These are phyloP conservation scores for Drosophila lutescens DNA, from an alignment of 2,888 invertebrate species.

Conservation along the genomic window DNA sequence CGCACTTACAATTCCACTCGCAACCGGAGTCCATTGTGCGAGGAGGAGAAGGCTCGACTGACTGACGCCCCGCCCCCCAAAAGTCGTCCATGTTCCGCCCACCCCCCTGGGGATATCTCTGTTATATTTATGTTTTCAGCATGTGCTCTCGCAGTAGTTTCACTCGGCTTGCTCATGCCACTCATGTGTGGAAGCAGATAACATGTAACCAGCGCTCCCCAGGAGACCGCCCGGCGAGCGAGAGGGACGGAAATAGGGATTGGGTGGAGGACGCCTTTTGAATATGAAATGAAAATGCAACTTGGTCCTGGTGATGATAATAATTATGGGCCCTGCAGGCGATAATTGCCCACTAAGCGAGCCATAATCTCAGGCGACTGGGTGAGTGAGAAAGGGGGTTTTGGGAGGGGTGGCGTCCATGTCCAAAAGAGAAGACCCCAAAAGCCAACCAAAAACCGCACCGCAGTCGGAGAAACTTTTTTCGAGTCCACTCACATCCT, in stretches of 20 bases:
- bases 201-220: conserved; percentile 51
- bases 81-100: not conserved
- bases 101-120: conserved; percentile 61
- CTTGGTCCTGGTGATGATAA: conserved; percentile 57
- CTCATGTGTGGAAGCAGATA: conserved; percentile 71
- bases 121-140: conserved; percentile 70
- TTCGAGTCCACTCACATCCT: conserved; percentile 45
- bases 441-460: conserved; percentile 50
- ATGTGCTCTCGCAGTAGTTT: conserved; percentile 41
- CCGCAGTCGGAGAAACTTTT: conserved; percentile 51
- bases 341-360: conserved; percentile 77
- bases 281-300: conserved; percentile 73
- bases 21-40: conserved; percentile 62
- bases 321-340: conserved; percentile 77
- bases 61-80: conserved; percentile 8
- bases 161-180: conserved; percentile 57
- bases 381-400: not conserved
- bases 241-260: conserved; percentile 6
- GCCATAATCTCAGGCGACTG: conserved; percentile 59
- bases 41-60: conserved; percentile 32
- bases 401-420: not conserved
- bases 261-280: conserved; percentile 49
- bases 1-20: conserved; percentile 34
- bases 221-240: conserved; percentile 23
- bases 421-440: conserved; percentile 49